These are phyloP conservation scores for Tympanoctomys barrerae DNA, from an alignment of 2,797 vertebrate genomes.

Conservation along the genomic window DNA sequence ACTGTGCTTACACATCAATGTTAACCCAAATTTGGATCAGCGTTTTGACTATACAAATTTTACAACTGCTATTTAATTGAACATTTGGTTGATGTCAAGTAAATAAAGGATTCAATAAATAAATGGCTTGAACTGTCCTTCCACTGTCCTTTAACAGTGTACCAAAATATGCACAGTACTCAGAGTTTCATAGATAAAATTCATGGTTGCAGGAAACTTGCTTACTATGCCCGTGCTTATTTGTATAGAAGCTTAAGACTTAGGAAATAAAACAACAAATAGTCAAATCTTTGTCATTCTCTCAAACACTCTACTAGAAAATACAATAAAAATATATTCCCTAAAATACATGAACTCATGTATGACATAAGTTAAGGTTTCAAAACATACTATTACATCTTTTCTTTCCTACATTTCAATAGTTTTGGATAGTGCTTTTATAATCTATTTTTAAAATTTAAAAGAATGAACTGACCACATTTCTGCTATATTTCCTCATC, in stretches of 20 bases:
- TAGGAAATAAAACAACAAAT: slow-evolving; percentile 6
- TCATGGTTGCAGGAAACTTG: neutral
- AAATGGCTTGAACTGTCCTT: neutral
- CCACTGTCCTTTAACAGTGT: neutral
- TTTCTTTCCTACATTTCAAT: slow-evolving; percentile 22
- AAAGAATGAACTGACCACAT: neutral
- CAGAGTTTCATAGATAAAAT: neutral
- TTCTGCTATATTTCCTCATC: slow-evolving; percentile 13
- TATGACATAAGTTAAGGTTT: neutral
- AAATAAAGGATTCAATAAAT: neutral
- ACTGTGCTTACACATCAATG: neutral
- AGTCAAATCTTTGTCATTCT: neutral
- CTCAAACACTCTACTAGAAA: slow-evolving; percentile 5
- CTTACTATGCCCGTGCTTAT: neutral
- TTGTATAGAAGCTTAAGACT: neutral
- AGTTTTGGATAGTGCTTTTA: neutral
- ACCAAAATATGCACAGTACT: neutral
- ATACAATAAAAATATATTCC: slow-evolving; percentile 8
- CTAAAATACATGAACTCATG: neutral
- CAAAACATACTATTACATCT: neutral
- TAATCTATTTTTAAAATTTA: neutral
- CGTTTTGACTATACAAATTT: neutral
- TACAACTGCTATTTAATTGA: neutral
- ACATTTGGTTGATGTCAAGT: neutral
- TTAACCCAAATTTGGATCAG: neutral